Percentiles rank a stretch among this genome's conserved stretches.
These are phyloP conservation scores for Protonemura montana DNA, from an alignment of 2,888 invertebrate species.

Conservation along the genomic window DNA sequence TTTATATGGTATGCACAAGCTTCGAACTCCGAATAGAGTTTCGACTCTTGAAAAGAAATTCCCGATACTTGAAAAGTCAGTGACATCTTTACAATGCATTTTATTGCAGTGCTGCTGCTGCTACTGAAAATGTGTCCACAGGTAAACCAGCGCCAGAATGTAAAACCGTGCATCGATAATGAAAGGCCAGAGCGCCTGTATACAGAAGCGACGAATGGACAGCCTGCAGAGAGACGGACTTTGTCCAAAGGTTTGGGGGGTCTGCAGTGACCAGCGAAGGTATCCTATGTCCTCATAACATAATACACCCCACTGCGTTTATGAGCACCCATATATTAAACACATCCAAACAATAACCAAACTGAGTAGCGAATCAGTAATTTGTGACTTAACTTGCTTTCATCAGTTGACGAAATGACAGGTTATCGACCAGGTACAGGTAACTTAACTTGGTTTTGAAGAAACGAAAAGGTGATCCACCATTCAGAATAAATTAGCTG, in stretches of 20 bases:
- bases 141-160: not conserved
- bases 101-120: not conserved
- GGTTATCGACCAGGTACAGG: constrained; percentile 1
- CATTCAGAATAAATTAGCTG: constrained; percentile 24
- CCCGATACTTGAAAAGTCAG: constrained; percentile 19
- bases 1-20: constrained; percentile 13
- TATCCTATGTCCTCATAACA: not conserved
- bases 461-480: not conserved
- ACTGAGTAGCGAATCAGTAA: constrained; percentile 24
- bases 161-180: not conserved
- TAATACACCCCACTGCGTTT: constrained; percentile 39
- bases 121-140: constrained; percentile 13
- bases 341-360: not conserved
- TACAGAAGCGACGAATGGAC: constrained; percentile 38
- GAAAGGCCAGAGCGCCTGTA: not conserved
- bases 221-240: not conserved
- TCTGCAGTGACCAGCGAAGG: not conserved
- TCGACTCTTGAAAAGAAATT: constrained; percentile 2
- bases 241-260: constrained; percentile 19
- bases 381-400: constrained; percentile 16
- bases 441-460: not conserved
- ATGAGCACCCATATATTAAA: constrained; percentile 36
- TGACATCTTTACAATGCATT: constrained; percentile 19
- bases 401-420: constrained; percentile 8
- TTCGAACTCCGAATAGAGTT: not conserved